These are phyloP conservation scores for Mythimna pallens DNA, from an alignment of 2,888 invertebrate genomes.

Conservation along the genomic window DNA sequence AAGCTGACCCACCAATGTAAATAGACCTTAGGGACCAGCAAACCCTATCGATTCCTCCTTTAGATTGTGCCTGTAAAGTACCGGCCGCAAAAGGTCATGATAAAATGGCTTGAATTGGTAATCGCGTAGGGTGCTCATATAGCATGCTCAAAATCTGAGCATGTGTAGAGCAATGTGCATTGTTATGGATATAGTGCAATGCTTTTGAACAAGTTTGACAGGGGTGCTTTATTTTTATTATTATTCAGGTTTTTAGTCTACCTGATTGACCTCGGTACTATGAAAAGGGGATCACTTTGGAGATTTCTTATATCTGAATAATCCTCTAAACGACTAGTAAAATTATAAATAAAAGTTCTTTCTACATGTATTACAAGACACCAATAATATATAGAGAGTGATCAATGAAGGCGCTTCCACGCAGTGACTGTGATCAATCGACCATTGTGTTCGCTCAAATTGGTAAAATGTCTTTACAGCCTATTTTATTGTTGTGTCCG, in stretches of 20 bases:
- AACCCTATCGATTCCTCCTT: conserved; percentile 10
- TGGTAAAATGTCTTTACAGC: conserved; percentile 70
- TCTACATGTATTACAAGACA: conserved; percentile 46
- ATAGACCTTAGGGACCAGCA: conserved; percentile 69
- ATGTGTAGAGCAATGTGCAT: conserved; percentile 84
- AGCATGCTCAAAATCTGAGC: conserved; percentile 79
- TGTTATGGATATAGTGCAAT: conserved; percentile 83
- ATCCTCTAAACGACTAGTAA: conserved; percentile 3
- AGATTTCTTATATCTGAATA: conserved; percentile 14
- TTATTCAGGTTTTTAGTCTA: conserved; percentile 64
- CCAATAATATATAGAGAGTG: conserved; percentile 57
- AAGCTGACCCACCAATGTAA: conserved; percentile 72
- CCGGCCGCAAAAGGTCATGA: conserved; percentile 59
- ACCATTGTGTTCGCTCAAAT: conserved; percentile 72
- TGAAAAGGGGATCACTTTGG: not conserved
- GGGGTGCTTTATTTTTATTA: conserved; percentile 77
- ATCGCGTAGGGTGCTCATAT: conserved; percentile 75
- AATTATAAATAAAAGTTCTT: conserved; percentile 17
- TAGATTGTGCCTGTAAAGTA: conserved; percentile 22
- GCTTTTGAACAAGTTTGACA: conserved; percentile 69
- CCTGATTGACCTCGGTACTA: conserved; percentile 45
- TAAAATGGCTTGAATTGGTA: conserved; percentile 67
- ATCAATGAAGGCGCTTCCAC: conserved; percentile 59
- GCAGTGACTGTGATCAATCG: conserved; percentile 74
- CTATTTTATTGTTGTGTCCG: conserved; percentile 66